Conservation (phyloP, 2,113 vertebrate species). For the Melozone crissalis region DNA sequence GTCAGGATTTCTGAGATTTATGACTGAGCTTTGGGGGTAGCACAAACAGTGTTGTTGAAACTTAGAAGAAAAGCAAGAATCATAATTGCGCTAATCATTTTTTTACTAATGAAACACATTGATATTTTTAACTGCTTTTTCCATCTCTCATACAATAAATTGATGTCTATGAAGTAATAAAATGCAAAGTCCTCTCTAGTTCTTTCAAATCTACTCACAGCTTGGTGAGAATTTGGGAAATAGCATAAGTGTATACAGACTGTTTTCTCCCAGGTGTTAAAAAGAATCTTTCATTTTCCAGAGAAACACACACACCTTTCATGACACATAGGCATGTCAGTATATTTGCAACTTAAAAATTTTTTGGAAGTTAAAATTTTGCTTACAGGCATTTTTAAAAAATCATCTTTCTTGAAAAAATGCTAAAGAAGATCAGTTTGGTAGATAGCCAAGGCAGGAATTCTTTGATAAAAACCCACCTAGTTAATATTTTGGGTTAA, state of each 20-base stretch:
- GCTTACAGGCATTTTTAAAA: neutral
- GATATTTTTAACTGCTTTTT: neutral
- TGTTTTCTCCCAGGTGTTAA: neutral
- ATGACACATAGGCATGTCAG: neutral
- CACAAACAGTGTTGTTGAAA: neutral
- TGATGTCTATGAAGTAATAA: neutral
- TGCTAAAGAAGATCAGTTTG: neutral
- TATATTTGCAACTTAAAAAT: neutral
- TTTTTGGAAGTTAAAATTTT: neutral
- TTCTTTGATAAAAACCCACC: neutral
- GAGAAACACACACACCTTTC: neutral
- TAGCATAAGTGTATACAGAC: neutral
- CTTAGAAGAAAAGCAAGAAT: neutral
- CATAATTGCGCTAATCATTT: neutral
- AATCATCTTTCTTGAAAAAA: neutral
- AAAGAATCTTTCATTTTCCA: neutral
- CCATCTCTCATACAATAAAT: neutral
- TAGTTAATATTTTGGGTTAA: neutral
- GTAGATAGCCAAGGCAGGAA: neutral
- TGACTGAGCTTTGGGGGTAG: neutral
- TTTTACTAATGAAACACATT: neutral
- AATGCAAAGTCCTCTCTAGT: neutral
- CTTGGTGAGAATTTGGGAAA: neutral
- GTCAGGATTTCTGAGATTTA: neutral
- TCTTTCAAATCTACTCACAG: neutral